These are phyloP conservation scores for Masnerella sp. DNA, from an alignment of 2,888 invertebrate genomes.

Conservation along the genomic window DNA sequence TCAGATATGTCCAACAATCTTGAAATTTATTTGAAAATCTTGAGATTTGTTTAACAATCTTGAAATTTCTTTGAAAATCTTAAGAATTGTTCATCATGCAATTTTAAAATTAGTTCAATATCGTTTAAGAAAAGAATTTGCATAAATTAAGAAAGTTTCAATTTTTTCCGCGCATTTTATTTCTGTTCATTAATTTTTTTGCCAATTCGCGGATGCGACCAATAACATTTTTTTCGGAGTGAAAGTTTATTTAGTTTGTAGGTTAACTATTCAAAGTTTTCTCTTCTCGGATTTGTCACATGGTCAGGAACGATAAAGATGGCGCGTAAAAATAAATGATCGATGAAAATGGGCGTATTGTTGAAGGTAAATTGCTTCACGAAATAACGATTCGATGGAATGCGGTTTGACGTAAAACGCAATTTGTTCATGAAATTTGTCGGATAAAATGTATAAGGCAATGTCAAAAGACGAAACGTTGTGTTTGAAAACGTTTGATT, in stretches of 20 bases:
- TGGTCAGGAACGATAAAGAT: slow-evolving; percentile 7
- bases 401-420: neutral
- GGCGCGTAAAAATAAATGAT: slow-evolving; percentile 16
- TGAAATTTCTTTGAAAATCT: too few species aligned
- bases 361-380: neutral
- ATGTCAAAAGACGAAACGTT: too few species aligned
- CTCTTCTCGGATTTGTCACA: slow-evolving; percentile 30
- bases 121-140: too few species aligned
- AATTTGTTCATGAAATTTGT: slow-evolving; percentile 1
- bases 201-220: slow-evolving; percentile 8
- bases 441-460: neutral
- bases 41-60: too few species aligned
- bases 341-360: slow-evolving; percentile 2
- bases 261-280: slow-evolving; percentile 31
- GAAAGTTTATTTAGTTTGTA: slow-evolving; percentile 22
- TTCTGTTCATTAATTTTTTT: slow-evolving; percentile 17
- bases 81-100: too few species aligned
- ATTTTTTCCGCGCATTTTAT: neutral
- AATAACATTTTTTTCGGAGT: slow-evolving; percentile 31
- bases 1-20: too few species aligned
- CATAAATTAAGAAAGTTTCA: too few species aligned
- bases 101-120: too few species aligned
- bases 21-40: neutral
- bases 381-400: slow-evolving; percentile 5
- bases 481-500: too few species aligned